Percentiles rank a stretch among this genome's conserved stretches.
These are phyloP conservation scores for Ardeotis arabs DNA, from an alignment of 2,113 vertebrate genomes.

Conservation along the genomic window DNA sequence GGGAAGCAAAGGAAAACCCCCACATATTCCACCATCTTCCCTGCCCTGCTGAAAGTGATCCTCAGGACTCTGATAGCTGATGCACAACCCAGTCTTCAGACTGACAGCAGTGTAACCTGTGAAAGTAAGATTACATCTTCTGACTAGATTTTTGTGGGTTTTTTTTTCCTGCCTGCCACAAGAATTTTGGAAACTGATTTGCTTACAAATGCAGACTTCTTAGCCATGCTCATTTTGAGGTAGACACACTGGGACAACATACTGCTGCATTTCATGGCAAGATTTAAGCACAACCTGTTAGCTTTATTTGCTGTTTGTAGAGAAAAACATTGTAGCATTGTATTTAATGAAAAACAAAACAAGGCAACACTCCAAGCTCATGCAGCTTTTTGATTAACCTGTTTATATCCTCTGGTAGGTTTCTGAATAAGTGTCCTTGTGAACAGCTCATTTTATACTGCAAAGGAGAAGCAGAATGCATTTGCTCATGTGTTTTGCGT, in stretches of 20 bases:
- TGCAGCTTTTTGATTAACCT: neutral
- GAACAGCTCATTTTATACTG: neutral
- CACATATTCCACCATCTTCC: fast-evolving
- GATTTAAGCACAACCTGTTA: neutral
- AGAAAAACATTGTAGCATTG: neutral
- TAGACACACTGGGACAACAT: neutral
- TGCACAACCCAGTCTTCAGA: neutral
- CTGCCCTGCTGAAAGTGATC: neutral
- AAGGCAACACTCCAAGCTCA: neutral
- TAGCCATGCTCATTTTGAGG: neutral
- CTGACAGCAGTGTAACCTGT: neutral
- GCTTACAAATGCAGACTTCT: neutral
- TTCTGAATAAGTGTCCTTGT: neutral
- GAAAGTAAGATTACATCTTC: neutral
- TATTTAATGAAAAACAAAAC: neutral
- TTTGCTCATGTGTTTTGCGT: neutral
- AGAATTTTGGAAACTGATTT: neutral
- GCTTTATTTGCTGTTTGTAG: neutral
- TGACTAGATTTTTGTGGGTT: neutral
- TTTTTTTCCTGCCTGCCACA: neutral
- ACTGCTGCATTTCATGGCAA: neutral
- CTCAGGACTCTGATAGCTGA: neutral
- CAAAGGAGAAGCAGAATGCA: neutral
- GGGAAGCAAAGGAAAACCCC: neutral
- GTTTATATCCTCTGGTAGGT: neutral